phyloP scores from a whole-genome alignment of 2,113 vertebrate species.

The Pycnonotus jocosus region DNA sequence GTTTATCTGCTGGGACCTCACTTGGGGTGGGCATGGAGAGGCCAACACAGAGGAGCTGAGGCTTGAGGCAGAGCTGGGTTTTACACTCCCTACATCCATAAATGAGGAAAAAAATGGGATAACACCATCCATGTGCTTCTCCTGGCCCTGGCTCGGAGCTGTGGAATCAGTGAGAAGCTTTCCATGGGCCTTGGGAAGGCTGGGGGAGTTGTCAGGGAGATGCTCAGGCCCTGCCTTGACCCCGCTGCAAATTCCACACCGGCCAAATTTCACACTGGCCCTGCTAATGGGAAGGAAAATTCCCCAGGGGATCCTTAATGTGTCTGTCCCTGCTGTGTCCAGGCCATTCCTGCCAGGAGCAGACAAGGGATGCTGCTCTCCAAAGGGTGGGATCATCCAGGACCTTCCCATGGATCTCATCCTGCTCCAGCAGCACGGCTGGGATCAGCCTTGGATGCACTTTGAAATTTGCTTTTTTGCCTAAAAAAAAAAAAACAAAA shows the following conservation, averaged over 20 bases:
- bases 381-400: background rate
- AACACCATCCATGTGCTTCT: background rate
- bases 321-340: background rate
- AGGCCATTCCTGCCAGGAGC: background rate
- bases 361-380: background rate
- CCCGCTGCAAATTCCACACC: rapidly evolving
- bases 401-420: background rate
- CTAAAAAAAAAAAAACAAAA: background rate
- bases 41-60: no score
- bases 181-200: background rate
- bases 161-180: background rate
- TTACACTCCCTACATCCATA: background rate
- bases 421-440: background rate
- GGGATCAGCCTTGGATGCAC: background rate
- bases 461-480: background rate
- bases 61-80: background rate
- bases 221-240: background rate
- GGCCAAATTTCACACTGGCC: background rate
- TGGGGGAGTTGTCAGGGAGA: background rate
- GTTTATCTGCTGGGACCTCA: rapidly evolving
- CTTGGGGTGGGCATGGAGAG: background rate
- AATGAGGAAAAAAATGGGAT: background rate
- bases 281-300: background rate
- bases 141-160: background rate
- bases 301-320: background rate